phyloP scores from a whole-genome alignment of 2,113 vertebrate genomes.

The Bambusicola thoracicus region DNA sequence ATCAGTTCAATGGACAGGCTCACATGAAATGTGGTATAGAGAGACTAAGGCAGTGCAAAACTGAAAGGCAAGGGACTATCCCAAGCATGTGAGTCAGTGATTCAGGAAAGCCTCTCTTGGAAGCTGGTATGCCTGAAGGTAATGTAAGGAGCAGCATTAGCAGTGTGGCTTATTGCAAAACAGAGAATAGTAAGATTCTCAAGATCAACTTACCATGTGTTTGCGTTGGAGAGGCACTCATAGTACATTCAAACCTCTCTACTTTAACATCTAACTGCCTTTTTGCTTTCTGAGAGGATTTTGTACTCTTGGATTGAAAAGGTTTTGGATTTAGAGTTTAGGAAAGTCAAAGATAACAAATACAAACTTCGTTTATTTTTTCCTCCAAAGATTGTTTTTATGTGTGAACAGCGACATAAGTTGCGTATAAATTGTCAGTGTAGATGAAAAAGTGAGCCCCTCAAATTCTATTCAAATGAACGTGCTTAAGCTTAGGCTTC shows the following conservation, averaged over 20 bases:
- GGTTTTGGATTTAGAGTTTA: not conserved
- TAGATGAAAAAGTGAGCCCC: not conserved
- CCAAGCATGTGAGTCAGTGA: accelerated
- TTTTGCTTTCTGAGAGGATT: not conserved
- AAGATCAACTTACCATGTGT: not conserved
- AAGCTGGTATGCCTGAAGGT: not conserved
- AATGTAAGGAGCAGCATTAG: not conserved
- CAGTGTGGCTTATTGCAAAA: not conserved
- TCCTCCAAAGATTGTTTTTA: not conserved
- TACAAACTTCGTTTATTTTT: not conserved
- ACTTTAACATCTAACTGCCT: not conserved
- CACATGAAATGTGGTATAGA: not conserved
- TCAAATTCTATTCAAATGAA: not conserved
- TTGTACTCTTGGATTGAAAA: not conserved
- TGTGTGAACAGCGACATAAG: not conserved
- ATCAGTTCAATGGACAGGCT: not conserved
- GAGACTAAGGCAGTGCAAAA: not conserved
- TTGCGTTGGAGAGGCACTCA: not conserved
- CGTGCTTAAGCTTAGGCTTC: not conserved
- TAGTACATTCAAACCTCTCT: not conserved
- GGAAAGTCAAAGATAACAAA: not conserved
- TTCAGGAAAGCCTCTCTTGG: not conserved
- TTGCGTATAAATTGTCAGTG: not conserved
- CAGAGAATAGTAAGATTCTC: not conserved
- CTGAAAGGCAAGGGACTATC: not conserved